Evolutionary conservation across 2,113 vertebrate genomes (phyloP), one percentile per base, ranked within the genome.

Genomic region (Gambusia holbrooki): DNA sequence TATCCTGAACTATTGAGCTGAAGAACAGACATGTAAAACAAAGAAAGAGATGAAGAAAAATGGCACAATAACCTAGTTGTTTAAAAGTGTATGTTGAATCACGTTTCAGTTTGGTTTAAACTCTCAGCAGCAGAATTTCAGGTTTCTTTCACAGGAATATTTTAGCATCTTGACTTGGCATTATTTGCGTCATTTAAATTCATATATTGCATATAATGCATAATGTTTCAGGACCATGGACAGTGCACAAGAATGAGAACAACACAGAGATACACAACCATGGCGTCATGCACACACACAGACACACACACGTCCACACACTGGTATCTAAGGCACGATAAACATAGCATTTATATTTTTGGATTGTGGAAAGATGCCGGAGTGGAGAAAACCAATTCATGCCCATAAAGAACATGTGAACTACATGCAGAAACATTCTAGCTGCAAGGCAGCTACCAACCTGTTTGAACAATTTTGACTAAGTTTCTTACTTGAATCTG

Each of bases 201-300:
- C 22, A 58, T 58, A 58, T 25, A 58, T 58, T 58, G 9, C 25
- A 58, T 58, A 25, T 66, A 19, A 22, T 29, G 10, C 22, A 4
- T 27, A 3, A 35, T 54, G 29, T n/a, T 70, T 70, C 68, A 70
- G 68, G 11, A 70, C 68, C 67, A 69, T 19, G 67, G 67, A 69
- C 51, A 70, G 68, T 2, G 68, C 13, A 35, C 1, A 5, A 13
- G 45, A 40, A 27, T 42, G 40, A 13, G 14, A 42, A 42, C 14
- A 42, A 42, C 40, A 42, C 40, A 15, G 40, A 42, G 40, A 42
- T 3, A 15, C 40, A 15, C 40, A 42, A 15, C 4, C 40, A 42
- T 42, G 3, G 13, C 14, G 7, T 35, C 33, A 35, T 35, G 33
- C 7, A 9, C 7, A 35, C 33, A 9, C 33, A 35, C 7, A 35